Evolutionary conservation across 2,888 invertebrate species (phyloP), one percentile per base, ranked within the genome.

Genomic region (Chelonus formosanus): DNA sequence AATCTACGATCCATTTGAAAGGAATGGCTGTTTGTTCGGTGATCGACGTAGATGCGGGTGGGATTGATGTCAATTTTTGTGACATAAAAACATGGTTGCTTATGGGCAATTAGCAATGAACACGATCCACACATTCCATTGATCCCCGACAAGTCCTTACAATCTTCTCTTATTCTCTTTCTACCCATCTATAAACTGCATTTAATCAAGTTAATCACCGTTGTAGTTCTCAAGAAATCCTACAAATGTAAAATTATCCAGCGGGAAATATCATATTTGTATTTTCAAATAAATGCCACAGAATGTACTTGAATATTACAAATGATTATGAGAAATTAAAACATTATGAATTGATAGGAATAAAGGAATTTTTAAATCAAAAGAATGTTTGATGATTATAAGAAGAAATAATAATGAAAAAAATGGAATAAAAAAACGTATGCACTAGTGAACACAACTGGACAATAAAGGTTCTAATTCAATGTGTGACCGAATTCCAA

Each of bases 91-190:
- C 73, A 70, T 60, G 68, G 71, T 64, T 71, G 69, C 71, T 67
- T 70, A 70, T 70, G 66, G 68, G 72, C 74, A 74, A 74, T 74
- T 74, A 74, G 74, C 70, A 71, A 68, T 63, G 73, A 72, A 74
- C 74, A 74, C 72, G 73, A 61, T 67, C 70, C 67, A 59, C 65
- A 69, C 74, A 74, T 74, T 71, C 74, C 74, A 40, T 65, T 58
- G 61, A 69, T 70, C 61, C 57, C 65, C 56, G 43, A 44, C 36
- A n/a, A 54, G 36, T 35, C 32, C 36, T 54, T 31, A 35, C 8
- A 4, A 43, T 6, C 31, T n/a, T n/a, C n/a, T n/a, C n/a, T n/a
- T n/a, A n/a, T n/a, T n/a, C 52, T 40, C 40, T 40, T 40, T 6
- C 6, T 40, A 6, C 40, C 40, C 40, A 40, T 40, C 40, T 1